phyloP scores from a whole-genome alignment of 2,797 vertebrate genomes.

The Cetoscarus ocellatus region DNA sequence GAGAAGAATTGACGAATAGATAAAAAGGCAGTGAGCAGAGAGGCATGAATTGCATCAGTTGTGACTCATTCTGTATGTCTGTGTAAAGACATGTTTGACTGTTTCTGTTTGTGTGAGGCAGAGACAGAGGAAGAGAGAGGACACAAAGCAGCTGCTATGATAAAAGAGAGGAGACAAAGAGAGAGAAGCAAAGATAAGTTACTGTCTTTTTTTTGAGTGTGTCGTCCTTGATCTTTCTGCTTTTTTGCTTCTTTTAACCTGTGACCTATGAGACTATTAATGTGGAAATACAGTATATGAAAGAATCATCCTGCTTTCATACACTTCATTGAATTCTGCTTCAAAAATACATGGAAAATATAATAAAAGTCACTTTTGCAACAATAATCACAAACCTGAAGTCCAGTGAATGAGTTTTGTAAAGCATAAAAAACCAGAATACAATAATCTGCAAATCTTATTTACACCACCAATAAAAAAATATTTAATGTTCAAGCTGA shows the following conservation, averaged over 20 bases:
- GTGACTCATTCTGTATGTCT: slow-evolving; percentile 41
- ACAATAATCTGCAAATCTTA: no score
- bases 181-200: slow-evolving; percentile 11
- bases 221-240: slow-evolving; percentile 19
- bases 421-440: no score
- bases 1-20: slow-evolving; percentile 10
- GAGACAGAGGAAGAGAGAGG: slow-evolving; percentile 2
- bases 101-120: not conserved
- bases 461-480: no score
- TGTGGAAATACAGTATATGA: not conserved
- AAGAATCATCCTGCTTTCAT: not conserved
- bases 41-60: slow-evolving; percentile 33
- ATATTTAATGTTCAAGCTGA: no score
- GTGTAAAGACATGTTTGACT: slow-evolving; percentile 22
- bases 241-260: not conserved
- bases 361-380: no score
- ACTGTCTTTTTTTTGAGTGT: slow-evolving; percentile 3
- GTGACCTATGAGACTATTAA: slow-evolving; percentile 9
- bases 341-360: no score
- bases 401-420: no score
- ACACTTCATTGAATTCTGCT: no score
- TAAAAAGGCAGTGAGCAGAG: slow-evolving; percentile 27
- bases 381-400: no score
- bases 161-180: slow-evolving; percentile 17
- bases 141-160: not conserved